Conservation (phyloP, 2,797 vertebrate species). For the Acanthurus leucopareius region DNA sequence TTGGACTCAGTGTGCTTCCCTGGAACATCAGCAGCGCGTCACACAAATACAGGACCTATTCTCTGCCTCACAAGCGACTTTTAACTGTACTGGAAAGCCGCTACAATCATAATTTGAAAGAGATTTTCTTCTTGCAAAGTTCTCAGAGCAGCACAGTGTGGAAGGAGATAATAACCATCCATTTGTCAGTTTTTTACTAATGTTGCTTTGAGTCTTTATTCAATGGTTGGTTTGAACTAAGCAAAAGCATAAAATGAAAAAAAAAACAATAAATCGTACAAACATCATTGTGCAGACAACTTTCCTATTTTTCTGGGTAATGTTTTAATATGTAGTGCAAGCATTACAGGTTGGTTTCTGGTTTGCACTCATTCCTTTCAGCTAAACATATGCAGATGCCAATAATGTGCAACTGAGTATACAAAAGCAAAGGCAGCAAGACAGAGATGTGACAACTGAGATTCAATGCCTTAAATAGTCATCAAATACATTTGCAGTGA, state of each 20-base stretch:
- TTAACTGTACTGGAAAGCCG: background rate
- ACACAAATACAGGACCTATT: background rate
- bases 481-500: background rate
- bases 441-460: background rate
- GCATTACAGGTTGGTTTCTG: background rate
- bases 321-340: slow-evolving; percentile 20
- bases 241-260: background rate
- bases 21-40: too few species aligned
- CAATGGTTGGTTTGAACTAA: background rate
- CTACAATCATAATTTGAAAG: background rate
- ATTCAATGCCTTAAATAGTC: background rate
- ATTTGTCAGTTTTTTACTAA: background rate
- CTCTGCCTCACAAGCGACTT: background rate
- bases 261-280: background rate
- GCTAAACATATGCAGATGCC: background rate
- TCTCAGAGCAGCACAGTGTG: too few species aligned
- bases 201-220: background rate
- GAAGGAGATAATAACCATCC: background rate
- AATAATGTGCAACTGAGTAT: background rate
- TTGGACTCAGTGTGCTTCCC: too few species aligned
- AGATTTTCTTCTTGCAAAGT: too few species aligned
- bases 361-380: too few species aligned
- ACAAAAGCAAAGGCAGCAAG: background rate
- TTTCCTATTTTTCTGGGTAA: background rate
- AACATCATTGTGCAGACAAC: background rate